Conservation (phyloP, 2,888 invertebrate species). For the Pyrrhia umbra region DNA sequence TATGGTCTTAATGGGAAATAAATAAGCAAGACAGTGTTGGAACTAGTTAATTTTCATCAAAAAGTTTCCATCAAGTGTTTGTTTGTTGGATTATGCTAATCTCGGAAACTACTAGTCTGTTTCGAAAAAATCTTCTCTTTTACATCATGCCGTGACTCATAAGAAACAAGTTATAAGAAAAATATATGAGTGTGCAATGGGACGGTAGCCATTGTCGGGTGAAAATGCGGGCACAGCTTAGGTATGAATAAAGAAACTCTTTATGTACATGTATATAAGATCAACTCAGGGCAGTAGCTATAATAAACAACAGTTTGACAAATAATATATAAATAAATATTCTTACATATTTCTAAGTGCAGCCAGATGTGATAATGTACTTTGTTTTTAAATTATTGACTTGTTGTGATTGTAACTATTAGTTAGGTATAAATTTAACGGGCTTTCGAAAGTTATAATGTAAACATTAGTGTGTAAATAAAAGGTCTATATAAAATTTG, state of each 20-base stretch:
- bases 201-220: too few species aligned
- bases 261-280: constrained; percentile 40
- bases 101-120: too few species aligned
- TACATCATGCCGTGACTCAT: too few species aligned
- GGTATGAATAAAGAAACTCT: constrained; percentile 36
- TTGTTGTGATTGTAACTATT: constrained; percentile 63
- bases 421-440: constrained; percentile 54
- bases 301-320: constrained; percentile 38
- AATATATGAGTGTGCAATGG: too few species aligned
- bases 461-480: constrained; percentile 61
- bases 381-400: constrained; percentile 63
- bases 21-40: constrained; percentile 23
- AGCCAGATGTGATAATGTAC: constrained; percentile 61
- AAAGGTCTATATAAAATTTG: constrained; percentile 51
- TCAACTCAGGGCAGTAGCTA: constrained; percentile 37
- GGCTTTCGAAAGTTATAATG: constrained; percentile 55
- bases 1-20: constrained; percentile 29
- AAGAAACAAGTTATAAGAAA: too few species aligned
- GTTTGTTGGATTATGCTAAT: too few species aligned
- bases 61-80: constrained; percentile 45
- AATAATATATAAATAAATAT: constrained; percentile 47
- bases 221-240: too few species aligned
- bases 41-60: constrained; percentile 30
- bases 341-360: constrained; percentile 53
- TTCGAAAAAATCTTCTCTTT: too few species aligned